phyloP scores from a whole-genome alignment of 2,888 invertebrate genomes.

The Drosophila picticornis region DNA sequence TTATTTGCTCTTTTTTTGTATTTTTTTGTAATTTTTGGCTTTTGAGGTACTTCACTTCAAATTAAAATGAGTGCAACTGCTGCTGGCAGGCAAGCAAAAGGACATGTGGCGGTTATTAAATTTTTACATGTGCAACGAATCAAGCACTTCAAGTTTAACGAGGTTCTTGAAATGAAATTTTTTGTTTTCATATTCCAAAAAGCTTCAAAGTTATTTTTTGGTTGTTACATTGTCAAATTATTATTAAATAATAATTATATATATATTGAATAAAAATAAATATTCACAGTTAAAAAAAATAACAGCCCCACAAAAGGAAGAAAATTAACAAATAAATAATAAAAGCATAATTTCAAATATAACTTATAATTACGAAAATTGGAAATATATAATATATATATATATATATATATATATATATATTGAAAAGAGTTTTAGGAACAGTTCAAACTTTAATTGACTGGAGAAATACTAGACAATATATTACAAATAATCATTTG shows the following conservation, averaged over 20 bases:
- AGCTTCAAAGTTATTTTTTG: background rate
- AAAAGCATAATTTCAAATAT: too few species aligned
- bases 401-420: too few species aligned
- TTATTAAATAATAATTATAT: background rate
- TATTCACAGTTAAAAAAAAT: background rate
- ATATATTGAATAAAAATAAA: too few species aligned
- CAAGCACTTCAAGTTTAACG: constrained; percentile 36
- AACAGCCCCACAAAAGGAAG: background rate
- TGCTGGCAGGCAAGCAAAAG: constrained; percentile 67
- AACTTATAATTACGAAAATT: too few species aligned
- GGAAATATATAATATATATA: too few species aligned
- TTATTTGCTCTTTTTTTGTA: background rate
- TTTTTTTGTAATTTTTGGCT: constrained; percentile 9
- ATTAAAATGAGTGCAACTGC: constrained; percentile 70
- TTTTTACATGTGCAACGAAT: constrained; percentile 52
- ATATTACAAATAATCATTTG: too few species aligned
- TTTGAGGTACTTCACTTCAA: constrained; percentile 61
- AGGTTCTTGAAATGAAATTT: constrained; percentile 49
- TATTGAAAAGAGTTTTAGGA: too few species aligned
- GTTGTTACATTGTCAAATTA: background rate
- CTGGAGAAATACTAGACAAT: too few species aligned
- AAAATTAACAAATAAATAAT: too few species aligned
- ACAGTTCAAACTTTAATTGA: too few species aligned
- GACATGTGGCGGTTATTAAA: constrained; percentile 71
- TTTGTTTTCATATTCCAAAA: constrained; percentile 58